Evolutionary conservation across 2,797 vertebrate genomes (phyloP).

Genomic region (Schizopygopsis pylzovi): DNA sequence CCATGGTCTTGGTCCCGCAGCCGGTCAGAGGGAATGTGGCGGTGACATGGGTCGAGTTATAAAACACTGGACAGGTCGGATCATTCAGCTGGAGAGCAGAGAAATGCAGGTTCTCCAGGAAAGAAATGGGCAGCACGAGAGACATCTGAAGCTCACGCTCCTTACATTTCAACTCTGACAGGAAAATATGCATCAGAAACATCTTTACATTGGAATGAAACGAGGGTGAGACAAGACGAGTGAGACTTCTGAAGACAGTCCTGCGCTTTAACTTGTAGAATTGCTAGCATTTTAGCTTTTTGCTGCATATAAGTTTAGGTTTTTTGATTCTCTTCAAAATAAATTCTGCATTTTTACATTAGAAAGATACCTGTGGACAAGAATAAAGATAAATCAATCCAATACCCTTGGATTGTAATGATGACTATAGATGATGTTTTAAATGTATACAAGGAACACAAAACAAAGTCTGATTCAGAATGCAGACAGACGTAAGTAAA

Average conservation of each 20-base stretch:
- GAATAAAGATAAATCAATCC: not conserved
- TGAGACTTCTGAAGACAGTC: not conserved
- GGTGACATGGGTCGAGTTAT: constrained; percentile 72
- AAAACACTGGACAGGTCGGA: constrained; percentile 68
- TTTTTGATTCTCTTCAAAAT: not conserved
- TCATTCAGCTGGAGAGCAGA: constrained; percentile 74
- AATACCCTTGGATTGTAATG: too few species aligned
- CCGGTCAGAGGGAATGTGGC: constrained; percentile 68
- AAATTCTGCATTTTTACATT: not conserved
- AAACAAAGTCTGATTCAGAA: not conserved
- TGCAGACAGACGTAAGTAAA: not conserved
- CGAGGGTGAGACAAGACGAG: not conserved
- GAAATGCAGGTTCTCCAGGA: constrained; percentile 65
- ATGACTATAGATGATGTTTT: too few species aligned
- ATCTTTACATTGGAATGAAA: constrained; percentile 5
- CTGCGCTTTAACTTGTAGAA: not conserved
- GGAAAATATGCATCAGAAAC: not conserved
- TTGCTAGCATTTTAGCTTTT: not conserved
- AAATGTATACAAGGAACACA: not conserved
- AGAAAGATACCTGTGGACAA: not conserved
- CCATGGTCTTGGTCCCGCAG: constrained; percentile 77
- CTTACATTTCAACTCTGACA: constrained; percentile 71
- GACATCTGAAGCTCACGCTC: constrained; percentile 65
- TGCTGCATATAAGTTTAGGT: not conserved
- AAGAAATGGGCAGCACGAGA: constrained; percentile 70